phyloP scores from a whole-genome alignment of 2,888 invertebrate genomes.

The Agrochola lota region DNA sequence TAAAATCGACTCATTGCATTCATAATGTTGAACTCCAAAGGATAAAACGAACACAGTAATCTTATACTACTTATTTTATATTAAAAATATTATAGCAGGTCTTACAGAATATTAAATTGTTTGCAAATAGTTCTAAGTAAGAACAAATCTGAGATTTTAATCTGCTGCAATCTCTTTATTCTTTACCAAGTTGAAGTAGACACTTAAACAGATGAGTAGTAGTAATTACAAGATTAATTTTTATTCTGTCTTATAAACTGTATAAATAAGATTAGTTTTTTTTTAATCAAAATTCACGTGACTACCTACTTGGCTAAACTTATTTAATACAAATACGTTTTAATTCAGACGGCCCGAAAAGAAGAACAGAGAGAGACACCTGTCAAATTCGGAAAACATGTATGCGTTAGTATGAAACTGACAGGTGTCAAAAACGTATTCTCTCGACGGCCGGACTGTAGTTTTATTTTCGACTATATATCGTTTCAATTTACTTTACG shows the following conservation, averaged over 20 bases:
- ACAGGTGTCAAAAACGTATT: too few species aligned
- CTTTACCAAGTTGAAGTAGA: background rate
- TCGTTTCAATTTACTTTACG: too few species aligned
- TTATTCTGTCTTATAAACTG: background rate
- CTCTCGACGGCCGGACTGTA: too few species aligned
- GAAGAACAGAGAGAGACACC: too few species aligned
- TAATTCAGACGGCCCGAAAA: too few species aligned
- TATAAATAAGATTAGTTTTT: too few species aligned
- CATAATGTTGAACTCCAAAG: background rate
- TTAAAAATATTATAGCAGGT: background rate
- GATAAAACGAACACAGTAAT: background rate
- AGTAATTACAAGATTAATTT: background rate
- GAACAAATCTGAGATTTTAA: conserved; percentile 5
- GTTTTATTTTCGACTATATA: too few species aligned
- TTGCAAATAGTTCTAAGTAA: conserved; percentile 23
- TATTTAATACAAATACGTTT: too few species aligned
- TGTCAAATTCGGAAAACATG: too few species aligned
- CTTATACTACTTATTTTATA: conserved; percentile 7
- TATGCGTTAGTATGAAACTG: too few species aligned
- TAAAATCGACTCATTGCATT: conserved; percentile 1
- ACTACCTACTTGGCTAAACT: too few species aligned
- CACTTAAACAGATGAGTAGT: background rate
- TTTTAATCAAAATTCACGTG: too few species aligned
- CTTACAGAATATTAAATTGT: conserved; percentile 39
- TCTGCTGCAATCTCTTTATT: conserved; percentile 4